Percentiles rank a stretch among this genome's conserved stretches.
phyloP scores from a whole-genome alignment of 1,140 invertebrate genomes.

The Spodoptera litura region DNA sequence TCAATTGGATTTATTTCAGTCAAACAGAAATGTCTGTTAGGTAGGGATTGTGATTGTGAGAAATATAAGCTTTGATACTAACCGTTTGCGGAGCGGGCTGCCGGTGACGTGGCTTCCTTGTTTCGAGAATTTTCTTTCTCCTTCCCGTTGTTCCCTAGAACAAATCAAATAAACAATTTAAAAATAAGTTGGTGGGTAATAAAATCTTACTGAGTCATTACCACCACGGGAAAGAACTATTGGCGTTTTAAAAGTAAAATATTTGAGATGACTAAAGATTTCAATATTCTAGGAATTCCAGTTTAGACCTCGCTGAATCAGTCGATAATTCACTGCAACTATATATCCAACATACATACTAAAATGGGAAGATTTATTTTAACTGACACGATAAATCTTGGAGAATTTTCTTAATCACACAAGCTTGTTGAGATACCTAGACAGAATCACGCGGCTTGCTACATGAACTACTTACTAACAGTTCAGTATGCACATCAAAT shows the following conservation, averaged over 20 bases:
- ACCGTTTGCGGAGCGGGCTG: slow-evolving; percentile 88
- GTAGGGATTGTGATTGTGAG: not conserved
- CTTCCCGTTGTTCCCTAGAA: slow-evolving; percentile 89
- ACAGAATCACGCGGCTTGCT: not conserved
- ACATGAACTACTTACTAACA: not conserved
- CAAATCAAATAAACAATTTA: slow-evolving; percentile 22
- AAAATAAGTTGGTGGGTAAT: not conserved
- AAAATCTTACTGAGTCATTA: no score
- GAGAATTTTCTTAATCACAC: no score
- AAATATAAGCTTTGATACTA: slow-evolving; percentile 57
- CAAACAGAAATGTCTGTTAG: not conserved
- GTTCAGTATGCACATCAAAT: not conserved
- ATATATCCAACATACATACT: no score
- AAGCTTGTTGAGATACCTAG: no score
- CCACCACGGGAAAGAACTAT: no score
- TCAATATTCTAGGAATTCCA: not conserved
- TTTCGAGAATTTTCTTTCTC: slow-evolving; percentile 88
- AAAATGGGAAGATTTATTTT: no score
- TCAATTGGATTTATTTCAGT: slow-evolving; percentile 23
- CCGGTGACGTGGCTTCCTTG: slow-evolving; percentile 90
- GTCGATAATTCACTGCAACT: not conserved
- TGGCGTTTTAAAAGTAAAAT: no score
- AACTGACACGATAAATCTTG: no score
- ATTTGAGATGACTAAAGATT: no score
- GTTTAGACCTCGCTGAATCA: not conserved